Evolutionary conservation across 2,113 vertebrate genomes (phyloP).

Genomic region (Leptosomus discolor): DNA sequence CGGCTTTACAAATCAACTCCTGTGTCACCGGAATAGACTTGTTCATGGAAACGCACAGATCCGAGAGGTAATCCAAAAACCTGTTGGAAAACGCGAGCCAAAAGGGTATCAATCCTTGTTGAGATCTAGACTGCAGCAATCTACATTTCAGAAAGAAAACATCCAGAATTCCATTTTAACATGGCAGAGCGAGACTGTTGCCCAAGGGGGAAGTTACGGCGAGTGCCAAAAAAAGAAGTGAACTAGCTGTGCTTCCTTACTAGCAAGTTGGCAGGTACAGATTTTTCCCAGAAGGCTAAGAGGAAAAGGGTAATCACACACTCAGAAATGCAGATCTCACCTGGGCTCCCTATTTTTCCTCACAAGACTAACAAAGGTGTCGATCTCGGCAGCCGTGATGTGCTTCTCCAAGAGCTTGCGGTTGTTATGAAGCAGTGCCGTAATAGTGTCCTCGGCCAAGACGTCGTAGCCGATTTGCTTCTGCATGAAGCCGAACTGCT

Average conservation of each 20-base stretch:
- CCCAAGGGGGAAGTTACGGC: not conserved
- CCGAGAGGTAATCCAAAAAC: conserved; percentile 97
- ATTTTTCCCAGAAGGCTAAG: not conserved
- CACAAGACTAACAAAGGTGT: conserved; percentile 96
- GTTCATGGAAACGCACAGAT: conserved; percentile 97
- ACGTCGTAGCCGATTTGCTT: conserved; percentile 99
- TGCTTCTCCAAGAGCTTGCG: conserved; percentile 97
- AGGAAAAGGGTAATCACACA: not conserved
- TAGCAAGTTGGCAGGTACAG: not conserved
- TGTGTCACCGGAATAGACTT: conserved; percentile 98
- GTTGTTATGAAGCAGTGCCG: conserved; percentile 95
- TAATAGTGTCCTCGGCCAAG: conserved; percentile 96
- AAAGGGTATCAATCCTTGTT: not conserved
- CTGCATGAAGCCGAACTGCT: conserved; percentile 99
- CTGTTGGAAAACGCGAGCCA: conserved; percentile 62
- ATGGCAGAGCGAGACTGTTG: not conserved
- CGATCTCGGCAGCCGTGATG: conserved; percentile 96
- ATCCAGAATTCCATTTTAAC: not conserved
- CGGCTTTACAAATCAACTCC: conserved; percentile 95
- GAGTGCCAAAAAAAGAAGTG: not conserved
- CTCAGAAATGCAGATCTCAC: conserved; percentile 61
- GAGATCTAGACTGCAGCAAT: not conserved
- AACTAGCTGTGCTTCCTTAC: not conserved
- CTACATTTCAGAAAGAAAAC: not conserved
- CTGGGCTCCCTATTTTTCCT: conserved; percentile 96